Percentiles rank a stretch among this genome's conserved stretches.
Conservation (phyloP, 2,888 invertebrate genomes). For the Standfussiana lucernea region DNA sequence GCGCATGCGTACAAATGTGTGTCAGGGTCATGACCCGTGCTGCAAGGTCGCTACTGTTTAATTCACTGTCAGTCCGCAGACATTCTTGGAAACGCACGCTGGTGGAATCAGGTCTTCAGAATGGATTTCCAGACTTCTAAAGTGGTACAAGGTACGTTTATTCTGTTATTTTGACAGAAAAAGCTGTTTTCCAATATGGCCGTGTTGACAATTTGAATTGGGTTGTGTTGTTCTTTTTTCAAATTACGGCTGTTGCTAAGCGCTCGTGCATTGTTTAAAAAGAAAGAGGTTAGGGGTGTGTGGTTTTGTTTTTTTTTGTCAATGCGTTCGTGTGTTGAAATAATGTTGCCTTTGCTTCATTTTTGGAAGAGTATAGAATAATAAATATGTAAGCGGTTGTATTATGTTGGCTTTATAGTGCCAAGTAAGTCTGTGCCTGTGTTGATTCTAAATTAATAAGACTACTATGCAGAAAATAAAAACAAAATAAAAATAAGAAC, state of each 20-base stretch:
- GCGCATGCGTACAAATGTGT: conserved; percentile 85
- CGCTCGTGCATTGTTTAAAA: conserved; percentile 20
- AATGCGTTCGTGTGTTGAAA: conserved; percentile 5
- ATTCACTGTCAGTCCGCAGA: conserved; percentile 73
- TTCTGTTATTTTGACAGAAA: background rate
- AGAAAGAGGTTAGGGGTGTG: conserved; percentile 12
- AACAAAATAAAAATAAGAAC: background rate
- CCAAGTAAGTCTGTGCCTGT: background rate
- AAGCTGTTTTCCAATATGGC: conserved; percentile 27
- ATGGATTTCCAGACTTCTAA: conserved; percentile 81
- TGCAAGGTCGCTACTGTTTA: conserved; percentile 88
- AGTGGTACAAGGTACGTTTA: conserved; percentile 75
- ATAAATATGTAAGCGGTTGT: background rate
- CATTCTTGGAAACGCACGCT: conserved; percentile 55
- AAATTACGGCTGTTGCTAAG: conserved; percentile 46
- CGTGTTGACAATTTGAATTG: conserved; percentile 6
- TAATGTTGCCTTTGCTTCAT: background rate
- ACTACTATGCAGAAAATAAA: background rate
- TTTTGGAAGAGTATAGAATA: background rate
- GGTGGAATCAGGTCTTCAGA: conserved; percentile 41
- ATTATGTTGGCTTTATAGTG: background rate
- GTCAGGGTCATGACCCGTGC: conserved; percentile 86
- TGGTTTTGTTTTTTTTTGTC: conserved; percentile 17
- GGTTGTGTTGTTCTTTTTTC: conserved; percentile 39
- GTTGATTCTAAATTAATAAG: background rate